Base-by-base conservation (phyloP, 2,113 vertebrate genomes). In the Brienomyrus longianalis region DNA sequence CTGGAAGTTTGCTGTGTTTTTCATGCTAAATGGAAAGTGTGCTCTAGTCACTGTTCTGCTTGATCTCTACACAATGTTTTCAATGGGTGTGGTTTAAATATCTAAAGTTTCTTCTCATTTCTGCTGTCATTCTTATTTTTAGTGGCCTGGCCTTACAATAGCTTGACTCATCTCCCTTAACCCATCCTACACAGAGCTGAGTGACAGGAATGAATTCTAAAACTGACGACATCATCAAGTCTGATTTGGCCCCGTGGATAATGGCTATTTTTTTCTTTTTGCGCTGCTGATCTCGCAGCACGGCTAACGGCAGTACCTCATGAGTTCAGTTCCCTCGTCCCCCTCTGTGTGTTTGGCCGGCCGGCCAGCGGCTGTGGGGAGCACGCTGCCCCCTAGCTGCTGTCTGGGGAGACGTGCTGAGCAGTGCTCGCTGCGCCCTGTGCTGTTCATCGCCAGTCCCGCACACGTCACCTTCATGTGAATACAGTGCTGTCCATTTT, bases 21-120 rank as follows among this genome's bases (percentile, higher is more conserved):
- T 54, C 50, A 21, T 83, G 88, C 74, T 84, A 83, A 84, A 21
- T 35, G 54, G 52, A 62, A 62, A 62, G 23, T 84, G 43, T 89
- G 31, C 19, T 59, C 59, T 51, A 62, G 77, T 52, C 83, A 35
- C 89, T 43, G 80, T 47, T 84, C 45, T 48, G 89, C 15, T 56
- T 51, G 52, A 85, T 47, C n/a, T 54, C 39, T 50, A 77, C 59
- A 66, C 39, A 5, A 77, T 48, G 48, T 88, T 77, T 88, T 89
- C 47, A 88, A 51, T 88, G 45, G 87, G 66, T 89, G 70, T 89
- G 47, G 88, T 43, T 45, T 70, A 88, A 88, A 88, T 74, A 50
- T 88, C 88, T 50, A 35, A 54, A 52, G 74, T 52, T 43, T 89
- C 5, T 74, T 74, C 27, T 50, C 51, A 35, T 27, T 15, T 86